These are phyloP conservation scores for Stramonita haemastoma DNA, from an alignment of 2,888 invertebrate species.

Conservation along the genomic window DNA sequence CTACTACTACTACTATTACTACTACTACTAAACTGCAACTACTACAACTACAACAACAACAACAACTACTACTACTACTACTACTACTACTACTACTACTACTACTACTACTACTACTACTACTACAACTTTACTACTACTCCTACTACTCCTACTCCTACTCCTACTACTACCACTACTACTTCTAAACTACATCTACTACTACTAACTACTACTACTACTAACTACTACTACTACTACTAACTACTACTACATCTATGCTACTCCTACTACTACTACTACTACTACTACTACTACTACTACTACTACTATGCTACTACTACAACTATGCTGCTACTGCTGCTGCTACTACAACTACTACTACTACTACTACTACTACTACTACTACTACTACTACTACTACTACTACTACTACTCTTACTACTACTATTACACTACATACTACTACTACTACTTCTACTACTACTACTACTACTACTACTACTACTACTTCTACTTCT, in stretches of 20 bases:
- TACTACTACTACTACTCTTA: slow-evolving; percentile 35
- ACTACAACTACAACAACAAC: too few species aligned
- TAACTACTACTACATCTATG: slow-evolving; percentile 22
- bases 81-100: neutral
- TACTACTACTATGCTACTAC: neutral
- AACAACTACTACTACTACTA: too few species aligned
- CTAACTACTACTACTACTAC: too few species aligned
- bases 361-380: neutral
- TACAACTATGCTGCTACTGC: neutral
- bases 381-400: neutral
- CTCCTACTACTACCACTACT: neutral
- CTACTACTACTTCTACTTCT: slow-evolving; percentile 17
- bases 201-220: slow-evolving; percentile 11
- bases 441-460: slow-evolving; percentile 24
- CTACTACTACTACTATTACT: too few species aligned
- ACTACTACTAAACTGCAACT: too few species aligned
- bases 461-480: slow-evolving; percentile 19
- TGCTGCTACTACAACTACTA: too few species aligned
- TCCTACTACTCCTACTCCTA: neutral
- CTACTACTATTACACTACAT: slow-evolving; percentile 6
- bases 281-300: slow-evolving; percentile 25
- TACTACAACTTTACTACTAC: neutral
- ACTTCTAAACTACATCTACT: neutral
- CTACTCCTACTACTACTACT: slow-evolving; percentile 15
- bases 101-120: neutral